Evolutionary conservation across 2,797 vertebrate genomes (phyloP), one percentile per base, ranked within the genome.

Genomic region (Amniataba percoides): DNA sequence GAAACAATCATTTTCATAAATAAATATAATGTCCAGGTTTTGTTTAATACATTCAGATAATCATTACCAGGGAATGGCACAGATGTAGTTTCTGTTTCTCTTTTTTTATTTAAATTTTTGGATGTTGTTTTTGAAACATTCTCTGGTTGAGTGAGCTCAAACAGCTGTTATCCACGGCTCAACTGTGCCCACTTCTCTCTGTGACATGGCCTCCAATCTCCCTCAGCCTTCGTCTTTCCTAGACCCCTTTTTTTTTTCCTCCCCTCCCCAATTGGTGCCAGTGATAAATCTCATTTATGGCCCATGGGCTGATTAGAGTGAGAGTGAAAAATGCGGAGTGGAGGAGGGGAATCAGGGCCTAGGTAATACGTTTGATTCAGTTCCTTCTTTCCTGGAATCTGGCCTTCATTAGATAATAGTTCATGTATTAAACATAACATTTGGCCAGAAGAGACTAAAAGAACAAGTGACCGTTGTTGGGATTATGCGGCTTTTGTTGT

Each of bases 221-320:
- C 58, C n/a, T 48, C 51, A 61, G n/a, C 52, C 82, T 62, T 85
- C 62, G 21, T 80, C 70, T 85, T 69, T 78, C 45, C 76, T 58
- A 63, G 65, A 65, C 77, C 71, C 27, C 27, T 3, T 31, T n/a
- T 62, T 74, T 19, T 63, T 76, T 42, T 67, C 69, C 74, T 78
- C 77, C 82, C 74, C 70, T 77, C 77, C 83, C 72, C 80, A 80
- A 71, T 87, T 81, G 78, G 78, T 92, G 90, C 82, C 81, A 85
- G 90, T 90, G 86, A 94, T 95, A 94, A 94, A 94, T 94, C 87
- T 91, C 65, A 89, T 95, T 94, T 93, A 94, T 91, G 58, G 88
- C 85, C 85, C 43, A 16, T 89, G 77, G 88, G 80, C 82, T 93
- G 89, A 93, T 93, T 90, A 89, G 90, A 91, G 87, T 81, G 84